These are phyloP conservation scores for Glomeris marginata DNA, from an alignment of 2,888 invertebrate species.

Conservation along the genomic window DNA sequence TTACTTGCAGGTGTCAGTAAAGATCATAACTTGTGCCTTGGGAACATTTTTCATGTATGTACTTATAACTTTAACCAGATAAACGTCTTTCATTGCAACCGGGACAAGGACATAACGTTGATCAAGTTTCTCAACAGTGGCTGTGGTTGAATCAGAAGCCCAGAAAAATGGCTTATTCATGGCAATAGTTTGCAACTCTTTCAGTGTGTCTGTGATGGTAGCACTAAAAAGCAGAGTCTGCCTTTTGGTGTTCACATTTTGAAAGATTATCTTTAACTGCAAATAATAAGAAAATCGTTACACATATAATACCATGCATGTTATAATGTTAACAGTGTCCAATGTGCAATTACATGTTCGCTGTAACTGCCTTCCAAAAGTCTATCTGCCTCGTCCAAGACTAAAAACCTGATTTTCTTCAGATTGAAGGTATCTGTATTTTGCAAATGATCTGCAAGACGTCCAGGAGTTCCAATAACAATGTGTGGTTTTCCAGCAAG, in stretches of 20 bases:
- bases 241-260: conserved; percentile 53
- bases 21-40: conserved; percentile 76
- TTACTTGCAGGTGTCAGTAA: conserved; percentile 91
- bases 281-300: conserved; percentile 9
- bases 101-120: conserved; percentile 86
- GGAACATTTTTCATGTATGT: conserved; percentile 56
- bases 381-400: conserved; percentile 94
- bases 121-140: conserved; percentile 76
- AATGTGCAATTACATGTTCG: conserved; percentile 42
- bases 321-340: conserved; percentile 2
- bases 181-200: conserved; percentile 46
- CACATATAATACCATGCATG: not conserved
- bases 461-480: conserved; percentile 89
- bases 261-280: conserved; percentile 58
- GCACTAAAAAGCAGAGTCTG: conserved; percentile 90
- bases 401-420: conserved; percentile 64
- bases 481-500: conserved; percentile 76
- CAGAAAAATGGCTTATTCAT: conserved; percentile 42
- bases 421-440: conserved; percentile 53
- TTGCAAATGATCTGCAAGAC: conserved; percentile 20
- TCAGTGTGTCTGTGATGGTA: conserved; percentile 73
- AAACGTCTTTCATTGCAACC: conserved; percentile 79
- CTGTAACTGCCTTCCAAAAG: conserved; percentile 65
- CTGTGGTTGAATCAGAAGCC: conserved; percentile 52
- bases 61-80: conserved; percentile 65